phyloP scores from a whole-genome alignment of 2,888 invertebrate species.

The Chouioia cunea region DNA sequence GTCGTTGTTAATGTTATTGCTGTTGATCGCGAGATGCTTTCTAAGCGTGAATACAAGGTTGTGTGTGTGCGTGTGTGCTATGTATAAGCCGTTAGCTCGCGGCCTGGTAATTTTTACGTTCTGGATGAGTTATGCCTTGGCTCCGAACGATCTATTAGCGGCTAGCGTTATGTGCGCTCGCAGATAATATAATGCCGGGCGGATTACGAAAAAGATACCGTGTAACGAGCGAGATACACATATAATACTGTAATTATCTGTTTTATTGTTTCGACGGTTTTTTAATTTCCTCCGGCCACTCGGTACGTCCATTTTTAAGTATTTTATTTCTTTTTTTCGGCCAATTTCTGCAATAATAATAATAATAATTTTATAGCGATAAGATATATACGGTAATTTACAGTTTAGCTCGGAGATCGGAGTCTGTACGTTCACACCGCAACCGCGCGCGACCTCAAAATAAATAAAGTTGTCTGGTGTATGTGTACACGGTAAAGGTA shows the following conservation, averaged over 20 bases:
- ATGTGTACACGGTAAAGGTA: not conserved
- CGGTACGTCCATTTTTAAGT: too few species aligned
- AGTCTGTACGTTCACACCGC: too few species aligned
- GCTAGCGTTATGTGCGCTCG: conserved; percentile 16
- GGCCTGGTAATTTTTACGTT: conserved; percentile 38
- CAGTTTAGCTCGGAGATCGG: not conserved
- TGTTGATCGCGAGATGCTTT: conserved; percentile 38
- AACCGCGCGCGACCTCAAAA: too few species aligned
- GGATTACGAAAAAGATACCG: conserved; percentile 26
- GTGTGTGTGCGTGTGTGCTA: conserved; percentile 1
- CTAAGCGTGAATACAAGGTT: too few species aligned
- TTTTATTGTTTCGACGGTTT: conserved; percentile 6
- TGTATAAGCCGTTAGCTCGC: conserved; percentile 38
- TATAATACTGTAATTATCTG: conserved; percentile 10
- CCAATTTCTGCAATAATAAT: too few species aligned
- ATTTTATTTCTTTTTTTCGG: too few species aligned
- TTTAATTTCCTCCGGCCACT: not conserved
- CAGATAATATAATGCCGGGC: conserved; percentile 16
- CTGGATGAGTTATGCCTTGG: conserved; percentile 40
- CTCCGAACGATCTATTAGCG: conserved; percentile 43
- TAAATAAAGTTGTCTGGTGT: conserved; percentile 40
- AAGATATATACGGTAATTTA: too few species aligned
- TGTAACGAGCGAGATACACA: not conserved
- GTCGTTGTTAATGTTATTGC: conserved; percentile 1
- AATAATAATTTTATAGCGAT: too few species aligned